phyloP scores from a whole-genome alignment of 1,140 invertebrate species.

The Ephestia elutella region DNA sequence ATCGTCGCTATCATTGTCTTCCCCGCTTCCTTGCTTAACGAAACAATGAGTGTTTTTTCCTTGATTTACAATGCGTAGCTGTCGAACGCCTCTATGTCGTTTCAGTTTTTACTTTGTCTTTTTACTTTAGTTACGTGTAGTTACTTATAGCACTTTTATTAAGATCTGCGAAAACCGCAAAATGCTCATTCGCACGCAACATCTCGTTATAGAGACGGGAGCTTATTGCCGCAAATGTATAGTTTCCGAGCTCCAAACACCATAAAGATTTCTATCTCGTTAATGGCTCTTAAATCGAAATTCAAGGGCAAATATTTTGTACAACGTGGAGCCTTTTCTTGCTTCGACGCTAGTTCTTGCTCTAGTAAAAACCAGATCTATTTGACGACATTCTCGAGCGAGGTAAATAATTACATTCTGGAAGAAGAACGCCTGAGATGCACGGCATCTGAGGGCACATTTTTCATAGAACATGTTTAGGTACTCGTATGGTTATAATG shows the following conservation, averaged over 20 bases:
- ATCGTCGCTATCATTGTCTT: slow-evolving; percentile 61
- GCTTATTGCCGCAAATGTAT: slow-evolving; percentile 34
- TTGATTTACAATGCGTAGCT: slow-evolving; percentile 53
- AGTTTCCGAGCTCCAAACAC: slow-evolving; percentile 21
- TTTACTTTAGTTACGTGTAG: slow-evolving; percentile 18
- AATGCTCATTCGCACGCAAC: slow-evolving; percentile 49
- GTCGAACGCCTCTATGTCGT: slow-evolving; percentile 38
- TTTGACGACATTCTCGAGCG: slow-evolving; percentile 33
- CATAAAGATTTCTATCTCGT: slow-evolving; percentile 27
- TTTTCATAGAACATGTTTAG: slow-evolving; percentile 49
- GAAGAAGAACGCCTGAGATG: slow-evolving; percentile 26
- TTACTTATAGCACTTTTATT: slow-evolving; percentile 28
- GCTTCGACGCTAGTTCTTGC: neutral
- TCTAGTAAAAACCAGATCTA: slow-evolving; percentile 27
- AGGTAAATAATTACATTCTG: slow-evolving; percentile 43
- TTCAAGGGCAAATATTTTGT: slow-evolving; percentile 32
- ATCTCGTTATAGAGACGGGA: slow-evolving; percentile 30
- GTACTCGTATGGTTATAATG: slow-evolving; percentile 62
- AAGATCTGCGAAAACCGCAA: slow-evolving; percentile 52
- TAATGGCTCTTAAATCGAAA: slow-evolving; percentile 22
- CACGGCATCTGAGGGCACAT: slow-evolving; percentile 26
- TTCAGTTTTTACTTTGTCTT: slow-evolving; percentile 24
- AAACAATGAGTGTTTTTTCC: slow-evolving; percentile 56
- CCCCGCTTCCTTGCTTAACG: slow-evolving; percentile 38
- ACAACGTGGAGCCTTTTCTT: slow-evolving; percentile 6